These are phyloP conservation scores for Drepanosiphum platanoidis DNA, from an alignment of 2,888 invertebrate species.

Conservation along the genomic window DNA sequence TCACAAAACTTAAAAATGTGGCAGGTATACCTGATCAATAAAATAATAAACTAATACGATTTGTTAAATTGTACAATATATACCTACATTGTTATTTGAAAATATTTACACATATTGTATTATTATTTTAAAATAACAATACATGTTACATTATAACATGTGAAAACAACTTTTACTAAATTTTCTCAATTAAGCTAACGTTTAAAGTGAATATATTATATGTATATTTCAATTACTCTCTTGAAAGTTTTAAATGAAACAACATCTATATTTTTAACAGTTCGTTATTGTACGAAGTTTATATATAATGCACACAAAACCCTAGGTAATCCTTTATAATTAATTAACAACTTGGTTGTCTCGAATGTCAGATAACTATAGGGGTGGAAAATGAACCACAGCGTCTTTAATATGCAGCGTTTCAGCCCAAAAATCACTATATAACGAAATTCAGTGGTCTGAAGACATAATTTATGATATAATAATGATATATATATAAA, in stretches of 20 bases:
- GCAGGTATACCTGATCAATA: background rate
- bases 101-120: background rate
- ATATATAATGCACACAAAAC: slow-evolving; percentile 10
- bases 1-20: too few relatives aligned
- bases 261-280: slow-evolving; percentile 23
- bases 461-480: slow-evolving; percentile 23
- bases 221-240: background rate
- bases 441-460: slow-evolving; percentile 13
- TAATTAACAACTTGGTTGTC: slow-evolving; percentile 47
- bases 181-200: background rate
- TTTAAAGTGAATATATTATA: background rate
- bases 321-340: slow-evolving; percentile 26
- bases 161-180: background rate
- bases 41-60: background rate
- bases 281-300: background rate
- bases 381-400: slow-evolving; percentile 46
- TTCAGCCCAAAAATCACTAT: background rate
- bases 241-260: background rate
- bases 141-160: too few relatives aligned
- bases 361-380: slow-evolving; percentile 22
- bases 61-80: background rate
- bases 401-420: slow-evolving; percentile 32
- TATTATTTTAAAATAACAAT: too few relatives aligned
- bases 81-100: background rate
- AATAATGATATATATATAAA: background rate